Percentiles rank a stretch among this genome's conserved stretches.
Evolutionary conservation across 2,888 invertebrate genomes (phyloP).

Genomic region (Acanthococcus lagerstroemiae): DNA sequence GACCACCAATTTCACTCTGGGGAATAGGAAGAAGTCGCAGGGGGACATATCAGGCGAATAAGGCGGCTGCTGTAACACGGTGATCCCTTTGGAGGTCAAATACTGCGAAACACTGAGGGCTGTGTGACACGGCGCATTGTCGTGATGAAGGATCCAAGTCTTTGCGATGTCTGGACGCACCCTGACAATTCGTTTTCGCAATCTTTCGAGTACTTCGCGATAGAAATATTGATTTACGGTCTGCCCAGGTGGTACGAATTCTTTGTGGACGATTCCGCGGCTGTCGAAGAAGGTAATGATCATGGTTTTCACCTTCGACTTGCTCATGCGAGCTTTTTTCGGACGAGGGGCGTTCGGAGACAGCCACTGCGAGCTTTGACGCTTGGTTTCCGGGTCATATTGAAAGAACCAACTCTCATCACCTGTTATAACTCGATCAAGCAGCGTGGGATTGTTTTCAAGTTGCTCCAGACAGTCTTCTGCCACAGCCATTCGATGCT

Average conservation of each 20-base stretch:
- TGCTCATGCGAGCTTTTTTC: constrained; percentile 28
- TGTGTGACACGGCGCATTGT: constrained; percentile 32
- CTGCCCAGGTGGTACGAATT: constrained; percentile 18
- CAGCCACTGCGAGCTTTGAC: constrained; percentile 25
- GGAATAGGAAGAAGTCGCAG: constrained; percentile 27
- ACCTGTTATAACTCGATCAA: constrained; percentile 33
- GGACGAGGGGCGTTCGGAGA: constrained; percentile 14
- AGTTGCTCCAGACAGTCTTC: constrained; percentile 9
- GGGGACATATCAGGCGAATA: constrained; percentile 33
- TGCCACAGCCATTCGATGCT: background rate
- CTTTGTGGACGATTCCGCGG: constrained; percentile 21
- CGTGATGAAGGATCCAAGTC: constrained; percentile 32
- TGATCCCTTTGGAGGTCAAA: constrained; percentile 30
- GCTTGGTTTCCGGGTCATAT: constrained; percentile 33
- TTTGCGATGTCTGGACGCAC: constrained; percentile 11
- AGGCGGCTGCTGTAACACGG: constrained; percentile 19
- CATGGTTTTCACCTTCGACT: constrained; percentile 59
- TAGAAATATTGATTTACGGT: constrained; percentile 18
- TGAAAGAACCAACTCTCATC: constrained; percentile 34
- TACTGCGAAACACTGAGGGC: constrained; percentile 23
- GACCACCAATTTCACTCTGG: constrained; percentile 22
- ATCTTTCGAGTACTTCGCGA: constrained; percentile 11
- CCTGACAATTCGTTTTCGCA: constrained; percentile 9
- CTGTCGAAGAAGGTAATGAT: constrained; percentile 23
- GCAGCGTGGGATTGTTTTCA: constrained; percentile 26